Evolutionary conservation across 2,888 invertebrate genomes (phyloP), one percentile per base, ranked within the genome.

Genomic region (Drosophila cracens): DNA sequence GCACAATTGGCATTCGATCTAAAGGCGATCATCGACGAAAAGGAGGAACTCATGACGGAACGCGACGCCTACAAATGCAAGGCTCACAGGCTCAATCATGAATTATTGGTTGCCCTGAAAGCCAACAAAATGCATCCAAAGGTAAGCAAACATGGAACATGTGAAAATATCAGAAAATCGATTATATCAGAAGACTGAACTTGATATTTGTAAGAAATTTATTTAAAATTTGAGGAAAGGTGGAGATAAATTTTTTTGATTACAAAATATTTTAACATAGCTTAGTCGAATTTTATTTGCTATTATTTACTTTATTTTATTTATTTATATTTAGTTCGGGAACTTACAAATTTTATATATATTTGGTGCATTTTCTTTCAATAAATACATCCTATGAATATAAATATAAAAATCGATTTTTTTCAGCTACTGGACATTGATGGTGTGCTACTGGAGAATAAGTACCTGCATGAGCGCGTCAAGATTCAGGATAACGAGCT

Each of bases 51-150:
- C 38, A 95, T 96, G 25, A 95, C 95, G 7, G 97, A 97, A 91
- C 94, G 97, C 70, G 97, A 97, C 92, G 96, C 96, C 31, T 97
- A 96, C 90, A 96, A 97, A 90, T 96, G 95, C 82, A 97, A 97
- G 94, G 96, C 96, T 4, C 97, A 97, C 90, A 94, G 97, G 13
- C 94, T 97, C 29, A 97, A 97, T 92, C 96, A 96, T 80, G 97
- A 97, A 91, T 94, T 98, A 25, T 95, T 96, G 81, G 95, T 95
- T 78, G 95, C 97, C 73, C 92, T 97, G 16, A 93, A 92, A 48
- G 91, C 92, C 2, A 93, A 93, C 69, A 91, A 92, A 82, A 81
- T 86, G 43, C 91, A 93, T 77, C 92, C 92, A 25, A 91, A 90
- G 80, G 93, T 92, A 57, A 46, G 64, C 5, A 29, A 21, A 10